Conservation (phyloP, 2,797 vertebrate genomes). For the Smutsia gigantea region DNA sequence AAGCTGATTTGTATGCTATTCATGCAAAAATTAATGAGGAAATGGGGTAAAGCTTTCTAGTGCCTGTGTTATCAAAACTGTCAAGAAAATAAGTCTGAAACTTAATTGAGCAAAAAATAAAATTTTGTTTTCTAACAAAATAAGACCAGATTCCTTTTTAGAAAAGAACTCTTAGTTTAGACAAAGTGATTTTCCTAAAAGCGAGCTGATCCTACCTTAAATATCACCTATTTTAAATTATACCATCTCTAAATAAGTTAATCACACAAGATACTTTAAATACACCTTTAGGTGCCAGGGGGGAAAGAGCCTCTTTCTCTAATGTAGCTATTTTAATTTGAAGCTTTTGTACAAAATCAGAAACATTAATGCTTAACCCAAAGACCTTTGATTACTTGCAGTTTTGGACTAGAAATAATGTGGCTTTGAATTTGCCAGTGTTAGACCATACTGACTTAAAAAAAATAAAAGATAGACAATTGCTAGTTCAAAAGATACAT, state of each 20-base stretch:
- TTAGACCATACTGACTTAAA: conserved; percentile 69
- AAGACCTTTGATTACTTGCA: conserved; percentile 48
- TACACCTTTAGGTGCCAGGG: conserved; percentile 50
- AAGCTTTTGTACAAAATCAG: conserved; percentile 70
- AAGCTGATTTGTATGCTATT: conserved; percentile 59
- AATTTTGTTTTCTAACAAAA: conserved; percentile 69
- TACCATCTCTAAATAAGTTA: conserved; percentile 79
- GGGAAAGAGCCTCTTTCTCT: conserved; percentile 19
- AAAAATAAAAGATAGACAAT: conserved; percentile 36
- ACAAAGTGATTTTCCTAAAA: conserved; percentile 65
- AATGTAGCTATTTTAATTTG: conserved; percentile 49
- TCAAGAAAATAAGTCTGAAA: conserved; percentile 68
- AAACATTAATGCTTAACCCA: conserved; percentile 63
- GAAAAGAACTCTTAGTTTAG: conserved; percentile 74
- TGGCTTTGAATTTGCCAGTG: conserved; percentile 72
- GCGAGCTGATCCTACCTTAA: conserved; percentile 67
- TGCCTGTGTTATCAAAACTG: conserved; percentile 62
- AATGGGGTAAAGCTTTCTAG: conserved; percentile 65
- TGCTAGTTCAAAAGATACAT: conserved; percentile 69
- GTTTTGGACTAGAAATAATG: conserved; percentile 56
- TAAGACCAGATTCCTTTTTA: conserved; percentile 63
- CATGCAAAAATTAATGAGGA: conserved; percentile 74
- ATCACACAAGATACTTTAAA: conserved; percentile 74
- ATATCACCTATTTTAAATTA: conserved; percentile 78
- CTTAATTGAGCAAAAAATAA: conserved; percentile 58